phyloP scores from a whole-genome alignment of 2,797 vertebrate genomes.

The Muscicapa comitata region DNA sequence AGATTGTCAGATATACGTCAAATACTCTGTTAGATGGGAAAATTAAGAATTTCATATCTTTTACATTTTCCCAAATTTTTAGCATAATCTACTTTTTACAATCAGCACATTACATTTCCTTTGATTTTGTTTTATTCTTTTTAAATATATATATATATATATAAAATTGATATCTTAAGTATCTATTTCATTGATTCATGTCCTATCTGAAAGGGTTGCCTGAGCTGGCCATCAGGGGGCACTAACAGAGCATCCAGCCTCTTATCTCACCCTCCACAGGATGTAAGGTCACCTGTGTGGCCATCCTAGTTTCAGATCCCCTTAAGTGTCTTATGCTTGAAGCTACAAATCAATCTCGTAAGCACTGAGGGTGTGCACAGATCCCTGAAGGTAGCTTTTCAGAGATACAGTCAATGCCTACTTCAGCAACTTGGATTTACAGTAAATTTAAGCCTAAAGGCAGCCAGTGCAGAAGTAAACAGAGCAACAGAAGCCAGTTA shows the following conservation, averaged over 20 bases:
- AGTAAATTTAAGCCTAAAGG: slow-evolving; percentile 12
- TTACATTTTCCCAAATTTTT: not conserved
- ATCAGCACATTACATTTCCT: fast-evolving
- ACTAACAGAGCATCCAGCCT: not conserved
- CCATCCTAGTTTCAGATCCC: slow-evolving; percentile 2
- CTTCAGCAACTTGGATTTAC: slow-evolving; percentile 46
- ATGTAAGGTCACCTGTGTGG: not conserved
- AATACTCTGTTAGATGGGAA: not conserved
- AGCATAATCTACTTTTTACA: not conserved
- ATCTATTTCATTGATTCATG: not conserved
- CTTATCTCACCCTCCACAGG: not conserved
- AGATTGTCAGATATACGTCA: not conserved
- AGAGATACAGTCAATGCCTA: not conserved
- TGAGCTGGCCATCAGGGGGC: not conserved
- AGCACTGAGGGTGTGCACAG: not conserved
- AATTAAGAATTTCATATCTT: not conserved
- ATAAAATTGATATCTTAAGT: not conserved
- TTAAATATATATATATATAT: too few relatives aligned
- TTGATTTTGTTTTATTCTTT: not conserved
- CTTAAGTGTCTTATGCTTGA: slow-evolving; percentile 30
- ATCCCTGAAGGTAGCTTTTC: slow-evolving; percentile 17
- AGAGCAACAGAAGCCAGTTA: not conserved
- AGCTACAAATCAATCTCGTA: slow-evolving; percentile 47
- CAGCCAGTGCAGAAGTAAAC: not conserved
- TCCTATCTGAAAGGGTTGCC: not conserved